Base-by-base conservation (phyloP, 2,888 invertebrate species). In the Julus scandinavius region DNA sequence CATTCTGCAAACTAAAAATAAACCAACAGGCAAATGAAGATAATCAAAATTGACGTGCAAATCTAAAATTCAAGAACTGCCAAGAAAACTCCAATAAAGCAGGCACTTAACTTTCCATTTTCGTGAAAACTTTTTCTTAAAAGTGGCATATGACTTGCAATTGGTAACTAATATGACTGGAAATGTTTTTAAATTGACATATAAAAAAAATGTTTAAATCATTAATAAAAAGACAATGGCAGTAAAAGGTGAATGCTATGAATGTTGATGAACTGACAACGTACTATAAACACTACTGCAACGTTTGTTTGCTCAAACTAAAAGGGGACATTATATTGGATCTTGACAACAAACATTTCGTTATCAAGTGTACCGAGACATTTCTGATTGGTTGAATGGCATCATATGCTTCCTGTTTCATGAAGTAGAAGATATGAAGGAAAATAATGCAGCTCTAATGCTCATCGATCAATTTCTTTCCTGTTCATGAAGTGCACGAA, bases 371-470 rank as follows among this genome's bases (percentile, higher is more conserved):
- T 29, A 11, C 29, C 4, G 29, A 29, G 29, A 72, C 72, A 72
- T 11, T 58, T 63, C 72, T 72, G 72, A 72, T 72, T 72, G 72
- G 72, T 11, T 72, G 29, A 72, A 72, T n/a, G 72, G 4, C 72
- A 72, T 20, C 72, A 29, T 72, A 72, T 29, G 29, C 72, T 72
- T 72, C 72, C 29, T 1, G 50, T 72, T 72, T 72, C 29, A 72
- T 29, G 72, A 72, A 72, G 20, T 63, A 17, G 58, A 58, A 63
- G 72, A 72, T 72, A 72, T 72, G 29, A 72, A 29, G 29, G 72
- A 72, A 72, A 72, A 72, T 72, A 72, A 72, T 72, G 72, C 72
- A 29, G 72, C 72, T 72, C 72, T 72, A 72, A 72, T 72, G 72
- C 11, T 72, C 72, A 72, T 72, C 72, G 72, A 72, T 72, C 72